Conservation (phyloP, 2,797 vertebrate species). For the Cossypha polioptera region DNA sequence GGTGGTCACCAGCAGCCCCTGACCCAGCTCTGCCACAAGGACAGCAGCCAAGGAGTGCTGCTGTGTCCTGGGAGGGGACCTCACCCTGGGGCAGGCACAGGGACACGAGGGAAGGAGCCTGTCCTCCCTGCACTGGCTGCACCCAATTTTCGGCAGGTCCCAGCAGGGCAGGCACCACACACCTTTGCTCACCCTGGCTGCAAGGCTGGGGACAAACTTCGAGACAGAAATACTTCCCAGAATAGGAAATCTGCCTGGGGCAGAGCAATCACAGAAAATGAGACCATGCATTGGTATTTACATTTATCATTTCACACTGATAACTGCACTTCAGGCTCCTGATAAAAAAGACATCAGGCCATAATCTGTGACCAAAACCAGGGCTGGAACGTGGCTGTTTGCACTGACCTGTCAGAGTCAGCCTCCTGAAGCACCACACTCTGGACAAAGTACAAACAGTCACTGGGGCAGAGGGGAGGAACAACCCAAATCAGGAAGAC, state of each 20-base stretch:
- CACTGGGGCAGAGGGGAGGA: background rate
- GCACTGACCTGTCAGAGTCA: background rate
- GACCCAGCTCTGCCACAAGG: background rate
- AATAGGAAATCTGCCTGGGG: background rate
- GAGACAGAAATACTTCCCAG: background rate
- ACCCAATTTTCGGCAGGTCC: background rate
- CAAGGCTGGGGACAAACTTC: background rate
- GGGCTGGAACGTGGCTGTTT: background rate
- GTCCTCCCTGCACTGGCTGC: background rate
- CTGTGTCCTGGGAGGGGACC: rapidly evolving
- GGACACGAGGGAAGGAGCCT: rapidly evolving
- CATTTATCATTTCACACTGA: background rate
- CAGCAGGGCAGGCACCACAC: background rate
- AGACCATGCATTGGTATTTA: background rate
- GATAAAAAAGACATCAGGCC: background rate
- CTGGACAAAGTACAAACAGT: background rate
- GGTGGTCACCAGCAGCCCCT: background rate
- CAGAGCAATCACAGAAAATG: background rate
- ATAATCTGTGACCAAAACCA: background rate
- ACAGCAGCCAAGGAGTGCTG: background rate
- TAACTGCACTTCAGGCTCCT: background rate
- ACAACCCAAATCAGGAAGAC: background rate
- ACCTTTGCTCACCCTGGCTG: rapidly evolving
- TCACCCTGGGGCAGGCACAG: rapidly evolving
- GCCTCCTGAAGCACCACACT: background rate